phyloP scores from a whole-genome alignment of 2,113 vertebrate species.

The Psilopogon haemacephalus region DNA sequence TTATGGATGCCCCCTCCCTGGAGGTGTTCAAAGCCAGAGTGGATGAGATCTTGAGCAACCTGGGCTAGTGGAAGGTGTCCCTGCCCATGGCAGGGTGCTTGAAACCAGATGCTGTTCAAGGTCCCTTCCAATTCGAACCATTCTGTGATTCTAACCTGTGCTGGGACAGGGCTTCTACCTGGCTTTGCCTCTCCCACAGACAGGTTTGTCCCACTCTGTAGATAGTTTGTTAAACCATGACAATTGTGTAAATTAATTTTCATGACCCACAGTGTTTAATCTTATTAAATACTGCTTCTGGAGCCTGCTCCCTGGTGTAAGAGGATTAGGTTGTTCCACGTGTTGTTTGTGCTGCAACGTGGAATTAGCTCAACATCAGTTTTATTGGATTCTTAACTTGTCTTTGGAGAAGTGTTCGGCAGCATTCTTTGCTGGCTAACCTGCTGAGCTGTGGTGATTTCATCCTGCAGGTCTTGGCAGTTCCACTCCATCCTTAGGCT shows the following conservation, averaged over 20 bases:
- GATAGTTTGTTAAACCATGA: background rate
- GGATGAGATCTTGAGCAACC: no score
- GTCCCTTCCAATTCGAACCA: no score
- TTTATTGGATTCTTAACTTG: background rate
- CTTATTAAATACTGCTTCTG: constrained; percentile 39
- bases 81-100: no score
- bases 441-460: background rate
- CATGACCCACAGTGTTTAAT: constrained; percentile 41
- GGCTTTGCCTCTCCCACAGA: background rate
- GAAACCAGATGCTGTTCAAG: no score
- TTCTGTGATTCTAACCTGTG: no score
- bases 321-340: constrained; percentile 36
- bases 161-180: background rate
- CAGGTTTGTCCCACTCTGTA: background rate
- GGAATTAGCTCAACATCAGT: constrained; percentile 2
- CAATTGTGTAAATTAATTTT: constrained; percentile 25
- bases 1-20: no score
- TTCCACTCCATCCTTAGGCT: background rate
- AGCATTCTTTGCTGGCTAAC: background rate
- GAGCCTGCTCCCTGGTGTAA: background rate
- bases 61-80: no score
- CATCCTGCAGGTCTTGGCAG: background rate
- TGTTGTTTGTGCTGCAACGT: constrained; percentile 7
- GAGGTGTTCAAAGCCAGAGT: no score
- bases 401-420: background rate